Percentiles rank a stretch among this genome's conserved stretches.
phyloP scores from a whole-genome alignment of 2,113 vertebrate genomes.

The Collichthys lucidus region DNA sequence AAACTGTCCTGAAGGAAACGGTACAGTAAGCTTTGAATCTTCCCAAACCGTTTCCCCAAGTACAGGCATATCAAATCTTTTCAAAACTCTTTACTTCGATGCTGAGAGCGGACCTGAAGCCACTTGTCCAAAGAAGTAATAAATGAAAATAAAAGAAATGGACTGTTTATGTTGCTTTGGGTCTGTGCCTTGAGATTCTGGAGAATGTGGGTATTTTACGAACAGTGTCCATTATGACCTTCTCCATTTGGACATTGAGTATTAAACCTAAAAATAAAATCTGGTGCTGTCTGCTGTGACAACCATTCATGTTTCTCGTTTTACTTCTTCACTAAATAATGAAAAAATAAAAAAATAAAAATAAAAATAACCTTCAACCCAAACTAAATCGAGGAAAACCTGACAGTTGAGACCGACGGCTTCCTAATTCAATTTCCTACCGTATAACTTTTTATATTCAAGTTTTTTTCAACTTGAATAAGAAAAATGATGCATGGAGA shows the following conservation, averaged over 20 bases:
- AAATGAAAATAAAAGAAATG: too few relatives aligned
- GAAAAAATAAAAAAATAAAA: not conserved
- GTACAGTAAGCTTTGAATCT: not conserved
- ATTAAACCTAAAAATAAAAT: not conserved
- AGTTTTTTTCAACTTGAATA: not conserved
- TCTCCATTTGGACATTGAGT: not conserved
- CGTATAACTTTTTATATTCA: too few relatives aligned
- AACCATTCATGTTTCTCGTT: not conserved
- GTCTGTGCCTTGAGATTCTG: too few relatives aligned
- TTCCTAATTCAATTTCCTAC: not conserved
- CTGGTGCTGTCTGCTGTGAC: not conserved
- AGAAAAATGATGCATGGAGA: not conserved
- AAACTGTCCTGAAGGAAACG: not conserved
- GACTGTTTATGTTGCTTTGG: too few relatives aligned
- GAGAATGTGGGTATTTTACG: too few relatives aligned
- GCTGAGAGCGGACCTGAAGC: not conserved
- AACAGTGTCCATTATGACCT: too few relatives aligned
- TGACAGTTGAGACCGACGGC: not conserved
- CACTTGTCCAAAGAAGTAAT: too few relatives aligned
- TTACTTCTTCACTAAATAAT: not conserved
- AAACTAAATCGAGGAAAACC: not conserved
- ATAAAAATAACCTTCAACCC: not conserved
- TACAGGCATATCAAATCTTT: not conserved
- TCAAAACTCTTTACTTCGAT: not conserved
- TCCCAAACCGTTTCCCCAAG: not conserved